Evolutionary conservation across 2,888 invertebrate species (phyloP).

Genomic region (Megastigmus dorsalis): DNA sequence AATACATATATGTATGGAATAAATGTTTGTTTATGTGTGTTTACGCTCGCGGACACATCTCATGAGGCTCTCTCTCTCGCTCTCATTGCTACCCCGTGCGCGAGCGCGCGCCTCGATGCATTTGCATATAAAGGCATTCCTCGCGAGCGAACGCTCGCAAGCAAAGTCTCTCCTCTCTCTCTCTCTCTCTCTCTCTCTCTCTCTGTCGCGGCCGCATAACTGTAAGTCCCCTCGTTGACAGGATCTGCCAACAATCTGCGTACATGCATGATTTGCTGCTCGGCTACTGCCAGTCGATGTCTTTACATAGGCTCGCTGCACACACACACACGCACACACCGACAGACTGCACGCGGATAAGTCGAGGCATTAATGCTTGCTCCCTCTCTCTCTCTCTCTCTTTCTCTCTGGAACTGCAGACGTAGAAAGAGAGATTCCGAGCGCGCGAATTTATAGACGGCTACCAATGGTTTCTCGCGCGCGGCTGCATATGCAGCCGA

Average conservation of each 20-base stretch:
- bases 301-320: too few relatives aligned
- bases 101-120: slow-evolving; percentile 57
- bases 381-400: slow-evolving; percentile 54
- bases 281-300: background rate
- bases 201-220: slow-evolving; percentile 70
- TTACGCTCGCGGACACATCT: slow-evolving; percentile 47
- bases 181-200: slow-evolving; percentile 52
- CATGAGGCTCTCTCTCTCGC: slow-evolving; percentile 32
- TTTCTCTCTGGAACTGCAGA: slow-evolving; percentile 35
- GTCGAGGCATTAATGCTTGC: background rate
- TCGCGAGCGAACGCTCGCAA: slow-evolving; percentile 55
- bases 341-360: too few relatives aligned
- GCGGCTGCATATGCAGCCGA: too few relatives aligned
- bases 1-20: slow-evolving; percentile 41
- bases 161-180: background rate
- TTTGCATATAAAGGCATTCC: slow-evolving; percentile 75
- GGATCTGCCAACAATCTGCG: slow-evolving; percentile 73
- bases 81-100: slow-evolving; percentile 49
- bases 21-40: slow-evolving; percentile 56
- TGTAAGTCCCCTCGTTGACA: slow-evolving; percentile 72
- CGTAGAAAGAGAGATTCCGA: background rate
- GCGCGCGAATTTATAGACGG: slow-evolving; percentile 1
- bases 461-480: slow-evolving; percentile 42
- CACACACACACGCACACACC: too few relatives aligned
- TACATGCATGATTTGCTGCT: slow-evolving; percentile 71